Percentiles rank a stretch among this genome's conserved stretches.
phyloP scores from a whole-genome alignment of 2,113 vertebrate species.

The Polypterus senegalus region DNA sequence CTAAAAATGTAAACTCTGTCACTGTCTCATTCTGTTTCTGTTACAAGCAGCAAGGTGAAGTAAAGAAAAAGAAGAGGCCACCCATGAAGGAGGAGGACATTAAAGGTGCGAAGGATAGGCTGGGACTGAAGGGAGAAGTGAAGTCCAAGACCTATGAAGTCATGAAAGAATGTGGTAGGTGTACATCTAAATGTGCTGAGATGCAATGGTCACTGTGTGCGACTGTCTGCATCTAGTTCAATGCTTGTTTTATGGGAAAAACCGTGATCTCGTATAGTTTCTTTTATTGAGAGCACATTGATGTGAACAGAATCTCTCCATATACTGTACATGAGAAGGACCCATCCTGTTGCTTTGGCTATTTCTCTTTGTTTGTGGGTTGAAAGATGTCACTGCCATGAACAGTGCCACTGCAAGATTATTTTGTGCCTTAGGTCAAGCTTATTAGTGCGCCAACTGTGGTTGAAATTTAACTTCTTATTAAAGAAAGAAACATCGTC shows the following conservation, averaged over 20 bases:
- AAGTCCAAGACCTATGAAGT: slow-evolving; percentile 97
- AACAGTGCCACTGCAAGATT: too few relatives aligned
- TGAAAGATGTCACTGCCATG: too few relatives aligned
- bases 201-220: not conserved
- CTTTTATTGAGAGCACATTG: not conserved
- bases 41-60: slow-evolving; percentile 35
- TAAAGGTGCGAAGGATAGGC: slow-evolving; percentile 81
- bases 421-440: too few relatives aligned
- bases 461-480: too few relatives aligned
- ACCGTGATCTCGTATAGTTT: not conserved
- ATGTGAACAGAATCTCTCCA: too few relatives aligned
- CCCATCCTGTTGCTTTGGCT: too few relatives aligned
- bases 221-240: not conserved
- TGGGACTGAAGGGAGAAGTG: slow-evolving; percentile 72
- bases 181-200: not conserved
- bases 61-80: slow-evolving; percentile 88
- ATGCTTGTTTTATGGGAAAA: not conserved
- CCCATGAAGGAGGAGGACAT: slow-evolving; percentile 87
- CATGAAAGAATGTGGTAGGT: slow-evolving; percentile 84
- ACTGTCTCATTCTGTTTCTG: not conserved
- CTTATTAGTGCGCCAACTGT: too few relatives aligned
- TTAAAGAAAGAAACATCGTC: too few relatives aligned
- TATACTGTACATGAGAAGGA: too few relatives aligned
- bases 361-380: too few relatives aligned
- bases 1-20: slow-evolving; percentile 29